phyloP scores from a whole-genome alignment of 92 coral and sea anemone genomes.

The Palythoa grandis region DNA sequence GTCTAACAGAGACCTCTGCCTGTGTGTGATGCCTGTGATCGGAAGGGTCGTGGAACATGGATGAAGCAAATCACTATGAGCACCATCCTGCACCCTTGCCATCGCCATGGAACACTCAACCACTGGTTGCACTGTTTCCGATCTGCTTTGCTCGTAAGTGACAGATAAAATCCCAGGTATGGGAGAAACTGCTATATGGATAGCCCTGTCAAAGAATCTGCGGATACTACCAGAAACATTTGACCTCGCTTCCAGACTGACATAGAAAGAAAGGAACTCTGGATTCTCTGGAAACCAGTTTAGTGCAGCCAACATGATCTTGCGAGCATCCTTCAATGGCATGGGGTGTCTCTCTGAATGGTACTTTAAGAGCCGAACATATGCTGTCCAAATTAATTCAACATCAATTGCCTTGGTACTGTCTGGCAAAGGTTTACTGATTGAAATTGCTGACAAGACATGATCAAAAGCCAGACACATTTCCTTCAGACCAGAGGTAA shows the following conservation, averaged over 20 bases:
- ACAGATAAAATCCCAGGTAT: slow-evolving; percentile 88
- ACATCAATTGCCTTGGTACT: slow-evolving; percentile 52
- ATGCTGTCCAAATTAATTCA: slow-evolving; percentile 72
- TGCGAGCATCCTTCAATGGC: slow-evolving; percentile 67
- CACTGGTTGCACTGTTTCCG: slow-evolving; percentile 63
- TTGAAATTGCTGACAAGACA: slow-evolving; percentile 37
- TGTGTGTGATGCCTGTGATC: slow-evolving; percentile 78
- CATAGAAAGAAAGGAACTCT: slow-evolving; percentile 71
- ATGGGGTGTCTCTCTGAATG: slow-evolving; percentile 63
- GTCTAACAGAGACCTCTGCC: slow-evolving; percentile 89
- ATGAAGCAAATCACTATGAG: not conserved
- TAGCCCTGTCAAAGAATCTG: slow-evolving; percentile 81
- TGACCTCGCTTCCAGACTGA: slow-evolving; percentile 79
- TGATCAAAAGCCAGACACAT: slow-evolving; percentile 62
- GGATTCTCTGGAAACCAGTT: slow-evolving; percentile 76
- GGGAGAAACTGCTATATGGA: slow-evolving; percentile 68
- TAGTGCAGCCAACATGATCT: slow-evolving; percentile 51
- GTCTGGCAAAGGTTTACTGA: slow-evolving; percentile 15
- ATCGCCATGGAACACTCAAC: slow-evolving; percentile 52
- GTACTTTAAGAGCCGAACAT: slow-evolving; percentile 66
- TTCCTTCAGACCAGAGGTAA: slow-evolving; percentile 77
- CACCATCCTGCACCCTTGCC: not conserved
- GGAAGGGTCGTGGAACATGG: slow-evolving; percentile 71
- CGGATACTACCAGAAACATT: slow-evolving; percentile 78
- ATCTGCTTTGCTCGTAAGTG: slow-evolving; percentile 72